phyloP scores from a whole-genome alignment of 2,888 invertebrate genomes.

The Apeira syringaria region DNA sequence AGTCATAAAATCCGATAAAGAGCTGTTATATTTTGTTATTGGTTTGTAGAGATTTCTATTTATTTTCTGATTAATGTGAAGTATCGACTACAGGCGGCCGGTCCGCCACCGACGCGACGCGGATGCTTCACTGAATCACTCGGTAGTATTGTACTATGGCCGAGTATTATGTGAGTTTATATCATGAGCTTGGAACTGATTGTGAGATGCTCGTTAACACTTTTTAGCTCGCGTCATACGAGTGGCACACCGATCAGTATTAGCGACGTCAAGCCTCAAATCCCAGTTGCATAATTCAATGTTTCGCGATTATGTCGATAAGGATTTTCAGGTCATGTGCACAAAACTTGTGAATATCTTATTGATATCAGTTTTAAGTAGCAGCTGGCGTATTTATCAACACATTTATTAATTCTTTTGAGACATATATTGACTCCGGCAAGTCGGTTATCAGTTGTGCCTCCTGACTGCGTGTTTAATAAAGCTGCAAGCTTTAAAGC shows the following conservation, averaged over 20 bases:
- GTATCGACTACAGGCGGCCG: slow-evolving; percentile 5
- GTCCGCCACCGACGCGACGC: slow-evolving; percentile 15
- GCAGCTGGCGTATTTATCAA: too few species aligned
- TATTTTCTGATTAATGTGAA: slow-evolving; percentile 6
- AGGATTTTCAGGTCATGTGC: too few species aligned
- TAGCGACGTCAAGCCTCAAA: neutral
- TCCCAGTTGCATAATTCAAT: neutral
- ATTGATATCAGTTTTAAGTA: too few species aligned
- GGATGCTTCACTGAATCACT: slow-evolving; percentile 26
- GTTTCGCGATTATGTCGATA: too few species aligned
- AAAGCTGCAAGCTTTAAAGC: too few species aligned
- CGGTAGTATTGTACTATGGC: slow-evolving; percentile 16
- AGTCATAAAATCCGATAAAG: slow-evolving; percentile 29
- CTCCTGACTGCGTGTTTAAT: too few species aligned
- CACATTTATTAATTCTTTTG: too few species aligned
- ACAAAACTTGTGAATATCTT: too few species aligned
- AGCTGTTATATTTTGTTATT: slow-evolving; percentile 18
- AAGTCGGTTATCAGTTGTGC: too few species aligned
- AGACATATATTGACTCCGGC: too few species aligned
- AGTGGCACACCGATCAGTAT: neutral
- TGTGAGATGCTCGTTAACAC: slow-evolving; percentile 19
- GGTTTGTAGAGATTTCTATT: too few species aligned
- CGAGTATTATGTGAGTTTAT: slow-evolving; percentile 7
- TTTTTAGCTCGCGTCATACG: slow-evolving; percentile 6
- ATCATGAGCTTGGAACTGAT: slow-evolving; percentile 9